Conservation (phyloP, 2,888 invertebrate species). For the Tachina grossa region DNA sequence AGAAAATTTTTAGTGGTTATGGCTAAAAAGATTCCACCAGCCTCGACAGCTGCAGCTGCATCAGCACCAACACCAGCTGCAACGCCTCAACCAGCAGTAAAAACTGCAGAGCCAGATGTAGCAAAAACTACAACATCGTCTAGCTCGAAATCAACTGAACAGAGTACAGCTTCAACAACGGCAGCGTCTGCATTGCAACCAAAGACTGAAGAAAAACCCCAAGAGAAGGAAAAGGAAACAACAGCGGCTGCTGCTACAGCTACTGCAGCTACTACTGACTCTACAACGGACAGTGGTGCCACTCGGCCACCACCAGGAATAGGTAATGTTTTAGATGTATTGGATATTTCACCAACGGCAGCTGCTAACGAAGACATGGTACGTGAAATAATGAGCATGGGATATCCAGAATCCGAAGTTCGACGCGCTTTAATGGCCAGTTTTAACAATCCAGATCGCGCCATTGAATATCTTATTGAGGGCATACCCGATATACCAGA, state of each 20-base stretch:
- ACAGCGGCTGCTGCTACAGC: slow-evolving; percentile 20
- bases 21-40: slow-evolving; percentile 84
- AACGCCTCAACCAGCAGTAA: slow-evolving; percentile 29
- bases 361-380: slow-evolving; percentile 74
- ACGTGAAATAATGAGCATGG: slow-evolving; percentile 86
- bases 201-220: slow-evolving; percentile 63
- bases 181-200: slow-evolving; percentile 62
- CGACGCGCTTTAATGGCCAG: slow-evolving; percentile 96
- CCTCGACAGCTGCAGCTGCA: slow-evolving; percentile 28
- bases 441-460: slow-evolving; percentile 98
- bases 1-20: slow-evolving; percentile 98
- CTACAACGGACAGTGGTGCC: slow-evolving; percentile 9
- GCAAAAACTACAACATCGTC: slow-evolving; percentile 51
- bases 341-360: slow-evolving; percentile 65
- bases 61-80: slow-evolving; percentile 18
- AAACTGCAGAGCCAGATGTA: slow-evolving; percentile 41
- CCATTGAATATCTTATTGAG: slow-evolving; percentile 97
- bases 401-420: slow-evolving; percentile 91
- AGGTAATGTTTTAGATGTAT: slow-evolving; percentile 49
- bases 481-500: slow-evolving; percentile 84
- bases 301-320: slow-evolving; percentile 27
- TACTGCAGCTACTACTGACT: slow-evolving; percentile 14
- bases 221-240: slow-evolving; percentile 54
- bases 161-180: slow-evolving; percentile 43
- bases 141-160: slow-evolving; percentile 62